Conservation (phyloP, 2,888 invertebrate genomes). For the Eulithis testata region DNA sequence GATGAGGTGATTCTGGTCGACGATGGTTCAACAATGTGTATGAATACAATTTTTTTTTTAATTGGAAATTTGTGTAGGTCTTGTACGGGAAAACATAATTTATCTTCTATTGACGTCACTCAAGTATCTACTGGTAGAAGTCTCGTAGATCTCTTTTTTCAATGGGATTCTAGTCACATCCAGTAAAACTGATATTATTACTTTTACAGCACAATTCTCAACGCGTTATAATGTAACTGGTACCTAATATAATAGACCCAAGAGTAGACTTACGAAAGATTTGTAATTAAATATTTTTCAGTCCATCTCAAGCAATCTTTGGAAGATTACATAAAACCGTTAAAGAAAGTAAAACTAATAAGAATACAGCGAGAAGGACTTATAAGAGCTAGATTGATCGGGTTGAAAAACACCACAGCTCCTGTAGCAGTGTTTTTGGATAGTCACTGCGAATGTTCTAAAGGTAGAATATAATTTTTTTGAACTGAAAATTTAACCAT, state of each 20-base stretch:
- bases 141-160: no score
- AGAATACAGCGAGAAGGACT: constrained; percentile 96
- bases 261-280: no score
- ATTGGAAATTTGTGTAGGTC: no score
- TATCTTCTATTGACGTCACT: no score
- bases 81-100: no score
- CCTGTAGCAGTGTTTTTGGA: constrained; percentile 96
- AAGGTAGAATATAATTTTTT: constrained; percentile 74
- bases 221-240: no score
- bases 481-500: no score
- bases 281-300: constrained; percentile 60
- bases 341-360: constrained; percentile 94
- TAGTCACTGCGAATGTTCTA: constrained; percentile 98
- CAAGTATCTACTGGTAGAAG: no score
- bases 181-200: no score
- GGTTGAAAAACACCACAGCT: constrained; percentile 89
- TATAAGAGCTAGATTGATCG: constrained; percentile 94
- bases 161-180: no score
- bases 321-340: constrained; percentile 92
- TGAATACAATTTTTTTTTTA: constrained; percentile 43
- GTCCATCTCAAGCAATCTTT: constrained; percentile 93
- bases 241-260: no score
- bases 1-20: constrained; percentile 97
- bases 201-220: no score
- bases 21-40: constrained; percentile 95